Percentiles rank a stretch among this genome's conserved stretches.
phyloP scores from a whole-genome alignment of 2,888 invertebrate species.

The Zaprionus lineosus region DNA sequence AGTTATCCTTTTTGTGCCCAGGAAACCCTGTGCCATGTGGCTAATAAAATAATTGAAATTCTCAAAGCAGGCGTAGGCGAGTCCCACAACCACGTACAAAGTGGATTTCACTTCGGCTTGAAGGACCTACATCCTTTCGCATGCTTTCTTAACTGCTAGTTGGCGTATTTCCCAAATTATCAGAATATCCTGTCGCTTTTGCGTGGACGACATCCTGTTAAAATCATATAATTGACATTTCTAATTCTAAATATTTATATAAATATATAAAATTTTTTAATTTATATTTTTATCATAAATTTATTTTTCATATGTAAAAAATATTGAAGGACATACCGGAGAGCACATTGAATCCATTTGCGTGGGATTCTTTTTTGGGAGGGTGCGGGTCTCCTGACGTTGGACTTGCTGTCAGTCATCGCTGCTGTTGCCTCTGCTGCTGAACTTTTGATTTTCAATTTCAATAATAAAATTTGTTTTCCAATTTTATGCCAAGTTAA shows the following conservation, averaged over 20 bases:
- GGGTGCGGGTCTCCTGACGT: too few relatives aligned
- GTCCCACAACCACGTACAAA: constrained; percentile 29
- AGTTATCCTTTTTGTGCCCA: constrained; percentile 48
- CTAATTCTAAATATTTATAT: too few relatives aligned
- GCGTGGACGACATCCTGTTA: too few relatives aligned
- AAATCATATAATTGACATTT: too few relatives aligned
- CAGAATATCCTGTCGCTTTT: too few relatives aligned
- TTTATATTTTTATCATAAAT: constrained; percentile 5
- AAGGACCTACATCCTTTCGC: constrained; percentile 23
- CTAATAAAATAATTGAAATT: constrained; percentile 78
- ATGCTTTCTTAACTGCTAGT: too few relatives aligned
- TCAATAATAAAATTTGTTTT: constrained; percentile 70
- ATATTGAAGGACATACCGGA: constrained; percentile 11
- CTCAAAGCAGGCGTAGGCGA: constrained; percentile 54
- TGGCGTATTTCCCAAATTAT: too few relatives aligned
- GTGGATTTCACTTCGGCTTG: constrained; percentile 24
- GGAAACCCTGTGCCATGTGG: constrained; percentile 57
- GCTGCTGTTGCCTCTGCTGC: constrained; percentile 6
- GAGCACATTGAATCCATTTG: constrained; percentile 3
- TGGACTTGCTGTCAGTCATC: too few relatives aligned
- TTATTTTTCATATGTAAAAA: too few relatives aligned
- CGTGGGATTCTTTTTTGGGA: constrained; percentile 15
- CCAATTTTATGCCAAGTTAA: constrained; percentile 70
- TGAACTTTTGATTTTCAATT: constrained; percentile 65
- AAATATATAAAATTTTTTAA: too few relatives aligned